These are phyloP conservation scores for Aulostomus chinensis DNA, from an alignment of 2,797 vertebrate species.

Conservation along the genomic window DNA sequence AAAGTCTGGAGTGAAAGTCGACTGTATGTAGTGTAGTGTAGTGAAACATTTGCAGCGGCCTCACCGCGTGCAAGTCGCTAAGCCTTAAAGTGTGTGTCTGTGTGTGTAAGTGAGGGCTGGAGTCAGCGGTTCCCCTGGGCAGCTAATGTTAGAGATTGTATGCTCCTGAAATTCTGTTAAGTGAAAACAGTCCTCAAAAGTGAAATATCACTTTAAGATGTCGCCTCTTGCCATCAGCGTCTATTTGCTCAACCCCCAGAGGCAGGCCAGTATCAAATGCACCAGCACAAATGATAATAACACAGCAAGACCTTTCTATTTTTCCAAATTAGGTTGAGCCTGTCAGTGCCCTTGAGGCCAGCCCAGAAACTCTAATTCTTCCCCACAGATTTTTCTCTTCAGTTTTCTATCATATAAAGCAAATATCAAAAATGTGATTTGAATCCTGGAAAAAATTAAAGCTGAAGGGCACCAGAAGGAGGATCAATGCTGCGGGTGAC, in stretches of 20 bases:
- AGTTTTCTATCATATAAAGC: conserved; percentile 84
- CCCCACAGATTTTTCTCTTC: conserved; percentile 71
- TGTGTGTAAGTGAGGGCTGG: conserved; percentile 7
- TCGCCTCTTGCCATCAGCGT: conserved; percentile 45
- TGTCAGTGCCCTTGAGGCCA: conserved; percentile 64
- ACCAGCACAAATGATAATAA: conserved; percentile 83
- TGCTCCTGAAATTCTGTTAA: conserved; percentile 59
- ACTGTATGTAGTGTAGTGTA: no score
- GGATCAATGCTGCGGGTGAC: conserved; percentile 48
- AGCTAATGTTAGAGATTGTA: conserved; percentile 47
- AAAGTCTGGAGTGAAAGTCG: conserved; percentile 29
- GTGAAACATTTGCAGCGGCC: conserved; percentile 11
- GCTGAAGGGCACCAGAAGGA: conserved; percentile 77
- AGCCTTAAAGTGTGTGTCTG: conserved; percentile 11
- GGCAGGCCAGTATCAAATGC: conserved; percentile 75
- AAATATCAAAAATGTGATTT: conserved; percentile 90
- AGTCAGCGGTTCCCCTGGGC: conserved; percentile 40
- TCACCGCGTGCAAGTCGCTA: conserved; percentile 12
- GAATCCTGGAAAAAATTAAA: conserved; percentile 80
- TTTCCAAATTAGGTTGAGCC: conserved; percentile 79
- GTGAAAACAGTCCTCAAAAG: conserved; percentile 70
- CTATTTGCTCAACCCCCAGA: conserved; percentile 72
- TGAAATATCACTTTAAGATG: conserved; percentile 70
- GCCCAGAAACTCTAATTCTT: conserved; percentile 60
- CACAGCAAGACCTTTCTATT: conserved; percentile 80